Evolutionary conservation across 2,888 invertebrate genomes (phyloP).

Genomic region (Drosophila neonasuta): DNA sequence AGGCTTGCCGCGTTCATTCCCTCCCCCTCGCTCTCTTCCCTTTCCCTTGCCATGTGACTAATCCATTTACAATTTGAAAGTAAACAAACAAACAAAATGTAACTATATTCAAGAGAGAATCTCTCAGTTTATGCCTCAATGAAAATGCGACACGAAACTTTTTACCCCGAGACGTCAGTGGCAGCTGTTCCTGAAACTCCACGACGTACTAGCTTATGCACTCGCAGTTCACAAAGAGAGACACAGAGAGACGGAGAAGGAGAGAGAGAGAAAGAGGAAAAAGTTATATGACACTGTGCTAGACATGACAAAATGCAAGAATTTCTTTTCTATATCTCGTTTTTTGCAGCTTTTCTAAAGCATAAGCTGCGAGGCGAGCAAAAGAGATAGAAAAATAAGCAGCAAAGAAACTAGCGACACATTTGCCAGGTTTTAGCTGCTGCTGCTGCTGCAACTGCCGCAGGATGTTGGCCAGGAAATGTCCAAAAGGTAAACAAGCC

Average conservation of each 20-base stretch:
- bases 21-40: neutral
- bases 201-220: conserved; percentile 28
- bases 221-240: conserved; percentile 13
- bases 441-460: conserved; percentile 44
- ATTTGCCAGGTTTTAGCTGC: conserved; percentile 14
- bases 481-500: conserved; percentile 54
- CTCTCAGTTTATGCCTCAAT: conserved; percentile 57
- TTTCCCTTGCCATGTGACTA: conserved; percentile 51
- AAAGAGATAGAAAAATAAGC: neutral
- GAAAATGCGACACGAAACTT: conserved; percentile 61
- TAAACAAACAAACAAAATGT: conserved; percentile 73
- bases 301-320: conserved; percentile 31
- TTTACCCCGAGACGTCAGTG: conserved; percentile 14
- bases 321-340: conserved; percentile 25
- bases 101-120: conserved; percentile 25
- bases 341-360: conserved; percentile 24
- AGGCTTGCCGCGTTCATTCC: conserved; percentile 59
- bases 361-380: conserved; percentile 9
- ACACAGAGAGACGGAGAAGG: neutral
- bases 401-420: conserved; percentile 11
- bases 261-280: neutral
- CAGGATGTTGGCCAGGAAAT: conserved; percentile 58
- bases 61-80: conserved; percentile 75
- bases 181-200: conserved; percentile 26
- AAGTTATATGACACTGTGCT: conserved; percentile 22